Conservation (phyloP, 1,140 invertebrate genomes). For the Gryllus bimaculatus region DNA sequence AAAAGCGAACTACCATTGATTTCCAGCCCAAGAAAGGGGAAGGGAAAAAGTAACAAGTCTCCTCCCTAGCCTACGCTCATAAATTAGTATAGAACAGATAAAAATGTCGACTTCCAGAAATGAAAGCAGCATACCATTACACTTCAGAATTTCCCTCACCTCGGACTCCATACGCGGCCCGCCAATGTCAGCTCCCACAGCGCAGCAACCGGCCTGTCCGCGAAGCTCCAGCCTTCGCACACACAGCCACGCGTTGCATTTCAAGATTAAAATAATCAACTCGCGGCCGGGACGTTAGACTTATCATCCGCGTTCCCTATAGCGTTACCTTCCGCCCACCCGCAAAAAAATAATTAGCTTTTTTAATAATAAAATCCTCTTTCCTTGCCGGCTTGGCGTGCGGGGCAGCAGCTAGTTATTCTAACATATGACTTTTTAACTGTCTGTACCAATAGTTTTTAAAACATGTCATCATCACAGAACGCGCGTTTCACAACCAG, state of each 20-base stretch:
- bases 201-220: no score
- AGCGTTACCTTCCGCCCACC: not conserved
- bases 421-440: constrained; percentile 5
- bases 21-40: no score
- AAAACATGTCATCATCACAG: not conserved
- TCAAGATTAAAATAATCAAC: constrained; percentile 1
- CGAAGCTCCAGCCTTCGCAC: no score
- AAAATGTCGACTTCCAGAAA: no score
- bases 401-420: not conserved
- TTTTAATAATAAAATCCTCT: constrained; percentile 1
- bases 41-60: no score
- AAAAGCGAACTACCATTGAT: no score
- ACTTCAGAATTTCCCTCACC: no score
- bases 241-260: not conserved
- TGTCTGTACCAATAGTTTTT: constrained; percentile 5
- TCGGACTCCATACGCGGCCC: no score
- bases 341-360: not conserved
- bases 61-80: no score
- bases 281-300: not conserved
- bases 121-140: no score
- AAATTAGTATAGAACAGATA: no score
- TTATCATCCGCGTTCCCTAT: not conserved
- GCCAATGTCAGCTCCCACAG: no score
- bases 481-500: not conserved
- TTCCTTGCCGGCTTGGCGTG: not conserved